Evolutionary conservation across 1,140 invertebrate genomes (phyloP).

Genomic region (Drosophila trapezifrons): DNA sequence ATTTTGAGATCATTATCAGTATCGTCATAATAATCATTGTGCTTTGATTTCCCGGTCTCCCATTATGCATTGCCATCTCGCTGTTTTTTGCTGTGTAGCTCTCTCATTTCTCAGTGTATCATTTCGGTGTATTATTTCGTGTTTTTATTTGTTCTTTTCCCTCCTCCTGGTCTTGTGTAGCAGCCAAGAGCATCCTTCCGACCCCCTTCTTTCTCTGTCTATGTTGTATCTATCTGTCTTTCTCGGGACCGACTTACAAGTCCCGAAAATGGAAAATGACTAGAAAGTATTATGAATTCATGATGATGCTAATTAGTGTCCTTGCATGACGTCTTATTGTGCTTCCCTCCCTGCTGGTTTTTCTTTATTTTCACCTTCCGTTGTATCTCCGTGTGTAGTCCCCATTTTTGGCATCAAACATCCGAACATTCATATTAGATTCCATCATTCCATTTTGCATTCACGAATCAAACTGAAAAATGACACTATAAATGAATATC

Average conservation of each 20-base stretch:
- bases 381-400: conserved; percentile 17
- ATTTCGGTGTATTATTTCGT: conserved; percentile 23
- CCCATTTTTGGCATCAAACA: conserved; percentile 42
- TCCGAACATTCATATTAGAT: conserved; percentile 46
- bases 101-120: conserved; percentile 20
- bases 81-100: conserved; percentile 69
- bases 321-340: conserved; percentile 44
- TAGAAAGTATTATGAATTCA: conserved; percentile 18
- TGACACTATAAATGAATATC: conserved; percentile 43
- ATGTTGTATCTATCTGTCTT: conserved; percentile 7
- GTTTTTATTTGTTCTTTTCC: conserved; percentile 7
- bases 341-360: conserved; percentile 11
- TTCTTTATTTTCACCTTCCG: conserved; percentile 15
- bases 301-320: conserved; percentile 27
- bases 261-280: conserved; percentile 19
- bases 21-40: conserved; percentile 30
- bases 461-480: conserved; percentile 46
- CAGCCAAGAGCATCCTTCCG: conserved; percentile 16
- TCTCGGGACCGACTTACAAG: too few relatives aligned
- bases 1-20: conserved; percentile 39
- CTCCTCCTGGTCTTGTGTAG: conserved; percentile 34
- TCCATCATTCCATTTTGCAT: conserved; percentile 48
- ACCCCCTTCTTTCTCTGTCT: conserved; percentile 5
- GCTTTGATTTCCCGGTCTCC: conserved; percentile 8
- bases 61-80: conserved; percentile 37